phyloP scores from a whole-genome alignment of 2,113 vertebrate species.

The Tetrao urogallus region DNA sequence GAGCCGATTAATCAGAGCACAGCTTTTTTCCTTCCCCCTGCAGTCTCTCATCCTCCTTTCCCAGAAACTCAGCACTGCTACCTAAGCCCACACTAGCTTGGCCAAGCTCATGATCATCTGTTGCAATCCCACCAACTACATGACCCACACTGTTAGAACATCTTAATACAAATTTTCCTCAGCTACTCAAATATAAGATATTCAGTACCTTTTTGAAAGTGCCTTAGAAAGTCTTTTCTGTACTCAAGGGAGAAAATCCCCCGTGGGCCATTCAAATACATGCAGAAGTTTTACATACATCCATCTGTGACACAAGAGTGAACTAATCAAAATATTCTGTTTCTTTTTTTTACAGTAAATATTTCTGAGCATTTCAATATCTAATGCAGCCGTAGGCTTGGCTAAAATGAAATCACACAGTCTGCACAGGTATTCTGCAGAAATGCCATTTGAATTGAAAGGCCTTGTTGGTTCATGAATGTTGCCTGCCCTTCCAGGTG shows the following conservation, averaged over 20 bases:
- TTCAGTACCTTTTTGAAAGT: background rate
- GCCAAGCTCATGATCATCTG: background rate
- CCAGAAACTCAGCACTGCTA: background rate
- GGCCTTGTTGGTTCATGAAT: background rate
- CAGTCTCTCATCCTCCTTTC: background rate
- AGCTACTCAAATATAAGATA: background rate
- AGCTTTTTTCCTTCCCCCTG: background rate
- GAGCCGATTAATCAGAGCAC: constrained; percentile 10
- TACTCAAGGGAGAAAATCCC: background rate
- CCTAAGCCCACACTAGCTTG: background rate
- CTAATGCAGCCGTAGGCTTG: background rate
- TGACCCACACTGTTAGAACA: background rate
- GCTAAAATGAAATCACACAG: background rate
- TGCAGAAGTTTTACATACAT: background rate
- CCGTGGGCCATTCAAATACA: background rate
- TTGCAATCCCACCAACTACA: background rate
- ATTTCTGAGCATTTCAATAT: background rate
- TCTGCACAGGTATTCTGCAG: background rate
- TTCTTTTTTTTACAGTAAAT: background rate
- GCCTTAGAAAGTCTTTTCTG: background rate
- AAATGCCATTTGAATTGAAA: background rate
- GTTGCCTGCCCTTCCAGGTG: accelerated
- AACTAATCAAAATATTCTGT: background rate
- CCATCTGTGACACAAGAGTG: background rate
- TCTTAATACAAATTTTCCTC: background rate